Evolutionary conservation across 2,113 vertebrate species (phyloP).

Genomic region (Triplophysa rosa): DNA sequence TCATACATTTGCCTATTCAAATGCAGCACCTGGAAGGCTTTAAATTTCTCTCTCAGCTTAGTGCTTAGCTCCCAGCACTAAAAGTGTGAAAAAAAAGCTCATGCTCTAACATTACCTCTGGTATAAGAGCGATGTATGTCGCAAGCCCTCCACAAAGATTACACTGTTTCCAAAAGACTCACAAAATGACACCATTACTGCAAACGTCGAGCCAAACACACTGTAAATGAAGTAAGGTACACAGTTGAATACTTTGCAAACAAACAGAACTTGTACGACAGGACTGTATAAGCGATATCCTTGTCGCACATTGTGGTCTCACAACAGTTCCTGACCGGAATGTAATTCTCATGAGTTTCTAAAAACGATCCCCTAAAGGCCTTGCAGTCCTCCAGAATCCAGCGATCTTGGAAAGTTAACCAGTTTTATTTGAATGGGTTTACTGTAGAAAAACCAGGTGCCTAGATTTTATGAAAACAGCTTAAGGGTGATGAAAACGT

Average conservation of each 20-base stretch:
- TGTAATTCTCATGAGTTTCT: not conserved
- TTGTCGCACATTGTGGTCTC: not conserved
- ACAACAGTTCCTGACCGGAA: not conserved
- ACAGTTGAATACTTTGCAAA: not conserved
- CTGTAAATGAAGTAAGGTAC: not conserved
- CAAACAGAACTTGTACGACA: not conserved
- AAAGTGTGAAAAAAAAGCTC: not conserved
- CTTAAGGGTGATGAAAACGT: not conserved
- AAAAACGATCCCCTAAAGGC: not conserved
- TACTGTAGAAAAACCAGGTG: not conserved
- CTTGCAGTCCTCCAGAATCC: not conserved
- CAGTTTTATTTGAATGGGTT: constrained; percentile 13
- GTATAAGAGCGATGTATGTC: not conserved
- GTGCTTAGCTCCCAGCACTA: constrained; percentile 37
- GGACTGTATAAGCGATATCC: not conserved
- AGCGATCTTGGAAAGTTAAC: not conserved
- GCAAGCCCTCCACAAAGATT: not conserved
- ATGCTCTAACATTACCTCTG: constrained; percentile 10
- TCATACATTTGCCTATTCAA: constrained; percentile 50
- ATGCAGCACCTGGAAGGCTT: constrained; percentile 32
- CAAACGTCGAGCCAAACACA: not conserved
- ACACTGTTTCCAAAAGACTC: not conserved
- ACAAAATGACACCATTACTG: not conserved
- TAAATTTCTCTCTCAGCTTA: constrained; percentile 10
- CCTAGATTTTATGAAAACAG: not conserved